A percentile compares a stretch with the other conserved stretches of the same genome.
These are phyloP conservation scores for Eleutherodactylus coqui DNA, from an alignment of 2,797 vertebrate genomes.

Conservation along the genomic window DNA sequence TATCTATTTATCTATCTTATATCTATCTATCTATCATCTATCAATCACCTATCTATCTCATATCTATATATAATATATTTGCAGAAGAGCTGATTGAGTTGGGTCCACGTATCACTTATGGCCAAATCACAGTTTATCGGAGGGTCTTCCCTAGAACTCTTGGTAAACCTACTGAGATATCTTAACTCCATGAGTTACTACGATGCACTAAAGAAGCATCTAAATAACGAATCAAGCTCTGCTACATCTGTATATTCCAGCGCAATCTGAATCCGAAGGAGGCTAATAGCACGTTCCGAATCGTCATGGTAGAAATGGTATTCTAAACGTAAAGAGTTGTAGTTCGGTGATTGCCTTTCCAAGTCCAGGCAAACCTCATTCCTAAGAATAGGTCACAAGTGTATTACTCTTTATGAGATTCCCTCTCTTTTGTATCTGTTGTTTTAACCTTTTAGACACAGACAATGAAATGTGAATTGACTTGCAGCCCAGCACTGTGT, in stretches of 20 bases:
- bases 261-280: neutral
- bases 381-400: conserved; percentile 55
- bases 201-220: neutral
- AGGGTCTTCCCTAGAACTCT: neutral
- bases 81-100: neutral
- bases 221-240: neutral
- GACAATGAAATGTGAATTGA: conserved; percentile 61
- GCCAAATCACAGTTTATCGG: neutral
- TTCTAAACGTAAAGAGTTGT: conserved; percentile 40
- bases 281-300: neutral
- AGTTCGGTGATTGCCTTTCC: conserved; percentile 43
- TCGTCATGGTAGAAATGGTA: conserved; percentile 48
- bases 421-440: conserved; percentile 59
- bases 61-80: neutral
- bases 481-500: conserved; percentile 44
- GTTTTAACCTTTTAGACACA: conserved; percentile 61
- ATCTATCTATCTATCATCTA: neutral
- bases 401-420: conserved; percentile 61
- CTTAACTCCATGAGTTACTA: neutral
- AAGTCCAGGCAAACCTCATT: conserved; percentile 56
- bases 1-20: neutral
- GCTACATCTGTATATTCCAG: conserved; percentile 5
- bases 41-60: neutral
- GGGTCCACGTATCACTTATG: neutral
- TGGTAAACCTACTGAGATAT: neutral